Conservation (phyloP, 2,113 vertebrate genomes). For the Platanista minor region DNA sequence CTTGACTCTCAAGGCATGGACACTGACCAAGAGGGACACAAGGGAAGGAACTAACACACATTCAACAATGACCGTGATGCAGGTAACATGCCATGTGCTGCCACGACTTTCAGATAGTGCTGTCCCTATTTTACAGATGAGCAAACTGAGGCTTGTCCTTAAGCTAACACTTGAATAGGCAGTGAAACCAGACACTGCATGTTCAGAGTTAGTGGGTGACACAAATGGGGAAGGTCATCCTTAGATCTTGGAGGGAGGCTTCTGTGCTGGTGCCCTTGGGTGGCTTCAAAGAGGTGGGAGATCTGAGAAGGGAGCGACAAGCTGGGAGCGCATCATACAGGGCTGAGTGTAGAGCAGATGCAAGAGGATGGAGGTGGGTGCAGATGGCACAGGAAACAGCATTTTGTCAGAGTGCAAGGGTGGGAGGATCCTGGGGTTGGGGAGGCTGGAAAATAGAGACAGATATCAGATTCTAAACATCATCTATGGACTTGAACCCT, state of each 20-base stretch:
- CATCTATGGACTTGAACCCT: background rate
- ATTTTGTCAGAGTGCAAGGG: too few relatives aligned
- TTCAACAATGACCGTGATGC: rapidly evolving
- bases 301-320: background rate
- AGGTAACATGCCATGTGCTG: background rate
- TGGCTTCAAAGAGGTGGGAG: background rate
- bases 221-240: rapidly evolving
- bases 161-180: background rate
- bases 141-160: background rate
- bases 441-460: background rate
- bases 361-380: background rate
- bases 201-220: background rate
- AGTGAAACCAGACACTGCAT: background rate
- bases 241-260: background rate
- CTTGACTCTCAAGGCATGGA: background rate
- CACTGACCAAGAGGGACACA: background rate
- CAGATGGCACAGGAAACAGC: rapidly evolving
- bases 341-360: background rate
- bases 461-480: background rate
- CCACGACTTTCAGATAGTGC: background rate
- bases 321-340: rapidly evolving
- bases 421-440: background rate
- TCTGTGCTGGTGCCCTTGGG: background rate
- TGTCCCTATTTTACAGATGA: background rate
- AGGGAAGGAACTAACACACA: background rate